phyloP scores from a whole-genome alignment of 2,113 vertebrate species.

The Coptodon bakossiorum region DNA sequence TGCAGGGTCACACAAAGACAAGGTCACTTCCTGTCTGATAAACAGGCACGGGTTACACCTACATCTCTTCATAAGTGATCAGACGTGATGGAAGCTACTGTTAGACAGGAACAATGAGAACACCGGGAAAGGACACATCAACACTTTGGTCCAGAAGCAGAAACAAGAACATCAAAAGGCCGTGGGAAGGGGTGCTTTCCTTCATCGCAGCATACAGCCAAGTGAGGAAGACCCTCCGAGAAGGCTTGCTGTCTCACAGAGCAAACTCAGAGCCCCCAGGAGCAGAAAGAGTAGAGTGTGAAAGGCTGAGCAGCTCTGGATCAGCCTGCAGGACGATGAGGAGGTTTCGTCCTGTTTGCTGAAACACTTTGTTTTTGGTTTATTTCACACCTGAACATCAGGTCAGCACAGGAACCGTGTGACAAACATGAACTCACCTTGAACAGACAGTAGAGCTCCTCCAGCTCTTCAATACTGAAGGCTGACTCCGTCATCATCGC shows the following conservation, averaged over 20 bases:
- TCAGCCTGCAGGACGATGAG: background rate
- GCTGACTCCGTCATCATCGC: constrained; percentile 90
- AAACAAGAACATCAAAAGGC: background rate
- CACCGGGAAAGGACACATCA: background rate
- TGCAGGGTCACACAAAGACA: background rate
- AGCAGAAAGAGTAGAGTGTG: background rate
- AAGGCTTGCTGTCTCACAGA: background rate
- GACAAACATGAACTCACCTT: constrained; percentile 74
- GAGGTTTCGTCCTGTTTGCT: background rate
- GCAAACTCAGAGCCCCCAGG: background rate
- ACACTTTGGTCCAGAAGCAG: background rate
- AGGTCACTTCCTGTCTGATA: background rate
- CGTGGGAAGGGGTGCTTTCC: background rate
- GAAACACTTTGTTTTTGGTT: background rate
- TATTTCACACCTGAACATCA: background rate
- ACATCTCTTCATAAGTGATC: background rate
- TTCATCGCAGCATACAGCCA: background rate
- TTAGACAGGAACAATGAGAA: background rate
- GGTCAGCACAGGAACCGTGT: background rate
- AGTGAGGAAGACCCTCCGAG: background rate
- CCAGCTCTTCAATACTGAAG: constrained; percentile 91
- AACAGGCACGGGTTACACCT: background rate
- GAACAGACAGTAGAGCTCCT: constrained; percentile 92
- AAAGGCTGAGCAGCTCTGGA: background rate
- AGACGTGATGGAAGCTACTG: background rate